These are phyloP conservation scores for Branchipolynoe longqiensis DNA, from an alignment of 2,888 invertebrate species.

Conservation along the genomic window DNA sequence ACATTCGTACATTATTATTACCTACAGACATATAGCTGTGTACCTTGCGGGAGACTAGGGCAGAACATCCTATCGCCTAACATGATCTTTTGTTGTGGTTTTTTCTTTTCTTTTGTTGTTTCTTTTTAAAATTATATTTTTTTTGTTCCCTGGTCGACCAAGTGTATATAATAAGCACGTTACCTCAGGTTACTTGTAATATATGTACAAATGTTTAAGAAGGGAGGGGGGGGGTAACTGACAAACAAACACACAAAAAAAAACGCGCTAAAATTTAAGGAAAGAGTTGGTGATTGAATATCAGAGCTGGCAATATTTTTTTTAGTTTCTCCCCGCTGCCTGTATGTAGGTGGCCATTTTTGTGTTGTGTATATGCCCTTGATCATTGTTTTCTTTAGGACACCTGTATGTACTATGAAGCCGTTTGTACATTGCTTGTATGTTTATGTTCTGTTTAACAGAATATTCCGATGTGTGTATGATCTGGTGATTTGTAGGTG, in stretches of 20 bases:
- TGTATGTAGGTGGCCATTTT: slow-evolving; percentile 15
- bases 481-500: slow-evolving; percentile 48
- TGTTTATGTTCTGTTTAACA: slow-evolving; percentile 48
- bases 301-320: slow-evolving; percentile 53
- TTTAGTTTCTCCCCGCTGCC: slow-evolving; percentile 10
- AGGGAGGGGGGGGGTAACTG: too few species aligned
- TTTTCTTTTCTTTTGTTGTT: too few species aligned
- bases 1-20: slow-evolving; percentile 49
- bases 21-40: slow-evolving; percentile 48
- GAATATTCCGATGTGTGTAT: slow-evolving; percentile 41
- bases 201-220: slow-evolving; percentile 57
- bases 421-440: slow-evolving; percentile 54
- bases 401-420: slow-evolving; percentile 9
- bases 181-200: slow-evolving; percentile 58
- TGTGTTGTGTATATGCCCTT: slow-evolving; percentile 44
- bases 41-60: slow-evolving; percentile 37
- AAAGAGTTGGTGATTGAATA: slow-evolving; percentile 55
- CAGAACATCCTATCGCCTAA: slow-evolving; percentile 21
- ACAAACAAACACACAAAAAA: too few species aligned
- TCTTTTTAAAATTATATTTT: too few species aligned
- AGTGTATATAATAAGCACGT: slow-evolving; percentile 53
- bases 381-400: slow-evolving; percentile 11
- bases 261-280: too few species aligned
- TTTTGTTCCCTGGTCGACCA: slow-evolving; percentile 52
- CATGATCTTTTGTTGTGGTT: slow-evolving; percentile 45